Evolutionary conservation across 1,140 invertebrate species (phyloP).

Genomic region (Nasonia vitripennis): DNA sequence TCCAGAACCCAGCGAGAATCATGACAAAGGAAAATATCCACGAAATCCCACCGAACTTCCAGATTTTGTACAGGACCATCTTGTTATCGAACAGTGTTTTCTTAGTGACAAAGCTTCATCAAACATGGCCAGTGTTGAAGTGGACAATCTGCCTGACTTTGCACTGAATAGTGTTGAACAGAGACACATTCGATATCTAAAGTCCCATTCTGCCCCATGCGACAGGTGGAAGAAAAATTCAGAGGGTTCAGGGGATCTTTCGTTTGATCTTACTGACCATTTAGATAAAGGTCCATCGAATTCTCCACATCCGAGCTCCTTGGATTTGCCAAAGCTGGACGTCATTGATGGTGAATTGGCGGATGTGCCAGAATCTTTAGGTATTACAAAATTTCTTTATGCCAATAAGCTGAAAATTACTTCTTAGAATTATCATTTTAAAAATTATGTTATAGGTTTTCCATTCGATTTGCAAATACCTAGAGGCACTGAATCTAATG

Average conservation of each 20-base stretch:
- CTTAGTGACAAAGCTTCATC: slow-evolving; percentile 64
- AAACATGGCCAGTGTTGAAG: slow-evolving; percentile 59
- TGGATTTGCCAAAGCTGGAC: slow-evolving; percentile 65
- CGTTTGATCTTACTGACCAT: slow-evolving; percentile 67
- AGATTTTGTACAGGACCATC: slow-evolving; percentile 79
- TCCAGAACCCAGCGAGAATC: slow-evolving; percentile 52
- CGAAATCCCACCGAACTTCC: slow-evolving; percentile 76
- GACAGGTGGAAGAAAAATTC: slow-evolving; percentile 57
- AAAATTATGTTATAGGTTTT: slow-evolving; percentile 59
- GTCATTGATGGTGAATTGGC: slow-evolving; percentile 51
- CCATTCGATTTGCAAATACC: slow-evolving; percentile 67
- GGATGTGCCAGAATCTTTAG: slow-evolving; percentile 60
- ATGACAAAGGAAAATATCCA: slow-evolving; percentile 63
- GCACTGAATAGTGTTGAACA: slow-evolving; percentile 68
- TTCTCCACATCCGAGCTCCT: slow-evolving; percentile 57
- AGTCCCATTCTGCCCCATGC: not conserved
- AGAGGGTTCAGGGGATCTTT: slow-evolving; percentile 55
- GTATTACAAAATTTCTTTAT: slow-evolving; percentile 52
- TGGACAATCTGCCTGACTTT: slow-evolving; percentile 76
- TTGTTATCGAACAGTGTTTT: slow-evolving; percentile 77
- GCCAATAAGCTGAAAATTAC: not conserved
- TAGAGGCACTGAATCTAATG: slow-evolving; percentile 57
- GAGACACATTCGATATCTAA: slow-evolving; percentile 57
- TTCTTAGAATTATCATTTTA: slow-evolving; percentile 8
- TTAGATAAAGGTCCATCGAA: slow-evolving; percentile 58